Evolutionary conservation across 1,140 invertebrate genomes (phyloP).

Genomic region (Bombus soroeensis): DNA sequence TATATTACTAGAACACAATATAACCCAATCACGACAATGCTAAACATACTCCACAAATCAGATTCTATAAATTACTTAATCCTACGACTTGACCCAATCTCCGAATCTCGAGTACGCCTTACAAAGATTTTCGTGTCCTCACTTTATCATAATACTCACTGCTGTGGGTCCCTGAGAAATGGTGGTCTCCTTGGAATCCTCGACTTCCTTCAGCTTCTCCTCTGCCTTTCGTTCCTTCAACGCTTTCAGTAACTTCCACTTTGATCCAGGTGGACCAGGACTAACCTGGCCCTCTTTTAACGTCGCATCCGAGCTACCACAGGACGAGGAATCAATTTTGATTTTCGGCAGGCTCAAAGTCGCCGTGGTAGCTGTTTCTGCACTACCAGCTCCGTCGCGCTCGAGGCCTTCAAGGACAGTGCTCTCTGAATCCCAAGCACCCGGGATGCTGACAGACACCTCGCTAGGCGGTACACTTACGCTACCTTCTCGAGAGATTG

Average conservation of each 20-base stretch:
- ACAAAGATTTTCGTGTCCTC: slow-evolving; percentile 80
- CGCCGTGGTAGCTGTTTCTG: slow-evolving; percentile 73
- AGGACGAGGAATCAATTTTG: slow-evolving; percentile 81
- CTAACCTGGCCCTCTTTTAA: slow-evolving; percentile 82
- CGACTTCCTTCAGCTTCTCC: slow-evolving; percentile 89
- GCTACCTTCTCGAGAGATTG: slow-evolving; percentile 79
- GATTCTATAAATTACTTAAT: not conserved
- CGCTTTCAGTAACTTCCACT: slow-evolving; percentile 95
- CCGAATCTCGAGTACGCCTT: slow-evolving; percentile 77
- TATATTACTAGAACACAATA: not conserved
- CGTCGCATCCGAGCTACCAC: slow-evolving; percentile 73
- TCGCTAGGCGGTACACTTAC: slow-evolving; percentile 79
- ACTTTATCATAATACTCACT: slow-evolving; percentile 82
- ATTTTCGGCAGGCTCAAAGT: slow-evolving; percentile 83
- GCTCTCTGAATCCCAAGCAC: slow-evolving; percentile 79
- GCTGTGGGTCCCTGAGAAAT: slow-evolving; percentile 76
- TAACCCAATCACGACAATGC: not conserved
- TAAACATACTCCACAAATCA: not conserved
- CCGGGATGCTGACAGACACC: slow-evolving; percentile 78
- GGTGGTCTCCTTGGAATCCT: slow-evolving; percentile 83
- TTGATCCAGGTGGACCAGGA: slow-evolving; percentile 87
- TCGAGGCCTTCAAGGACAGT: slow-evolving; percentile 76
- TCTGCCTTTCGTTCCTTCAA: slow-evolving; percentile 94
- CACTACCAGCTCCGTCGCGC: slow-evolving; percentile 73
- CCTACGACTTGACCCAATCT: slow-evolving; percentile 63